phyloP scores from a whole-genome alignment of 37 sponge, comb jelly and placozoan genomes.

The Axinella damicornis region DNA sequence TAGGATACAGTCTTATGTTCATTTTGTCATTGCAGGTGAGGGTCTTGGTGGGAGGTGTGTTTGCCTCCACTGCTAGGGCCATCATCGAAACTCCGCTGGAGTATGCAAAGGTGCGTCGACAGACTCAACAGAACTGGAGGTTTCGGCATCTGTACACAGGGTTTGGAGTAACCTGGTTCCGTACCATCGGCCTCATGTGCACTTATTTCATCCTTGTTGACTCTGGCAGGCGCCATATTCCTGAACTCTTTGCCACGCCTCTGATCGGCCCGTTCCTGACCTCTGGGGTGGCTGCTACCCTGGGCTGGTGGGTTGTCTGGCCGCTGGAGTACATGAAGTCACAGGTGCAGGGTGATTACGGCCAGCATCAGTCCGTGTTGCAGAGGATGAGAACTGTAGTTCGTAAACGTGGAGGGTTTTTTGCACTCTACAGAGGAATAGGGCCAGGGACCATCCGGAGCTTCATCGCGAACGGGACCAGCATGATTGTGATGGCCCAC shows the following conservation, averaged over 20 bases:
- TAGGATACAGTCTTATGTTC: no score
- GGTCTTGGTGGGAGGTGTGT: slow-evolving; percentile 82
- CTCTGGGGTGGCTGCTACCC: slow-evolving; percentile 91
- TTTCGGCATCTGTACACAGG: slow-evolving; percentile 89
- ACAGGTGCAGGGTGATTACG: slow-evolving; percentile 92
- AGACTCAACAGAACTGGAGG: slow-evolving; percentile 85
- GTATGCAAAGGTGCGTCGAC: slow-evolving; percentile 89
- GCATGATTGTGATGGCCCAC: slow-evolving; percentile 96
- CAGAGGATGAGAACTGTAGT: slow-evolving; percentile 72
- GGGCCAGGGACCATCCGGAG: slow-evolving; percentile 96
- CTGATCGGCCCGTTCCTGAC: slow-evolving; percentile 93
- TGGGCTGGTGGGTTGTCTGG: slow-evolving; percentile 99
- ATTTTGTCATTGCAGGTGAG: slow-evolving; percentile 31
- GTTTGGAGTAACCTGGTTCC: slow-evolving; percentile 89
- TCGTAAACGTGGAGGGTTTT: slow-evolving; percentile 86
- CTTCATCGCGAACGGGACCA: slow-evolving; percentile 95
- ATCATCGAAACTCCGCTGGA: slow-evolving; percentile 97
- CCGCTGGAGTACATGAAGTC: slow-evolving; percentile 99
- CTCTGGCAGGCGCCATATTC: slow-evolving; percentile 74
- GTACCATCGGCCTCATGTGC: slow-evolving; percentile 92
- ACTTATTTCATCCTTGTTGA: slow-evolving; percentile 95
- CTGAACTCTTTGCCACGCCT: slow-evolving; percentile 72
- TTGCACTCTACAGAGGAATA: slow-evolving; percentile 94
- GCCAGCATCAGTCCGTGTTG: slow-evolving; percentile 63
- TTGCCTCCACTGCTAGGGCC: slow-evolving; percentile 88